Evolutionary conservation across 2,113 vertebrate genomes (phyloP).

Genomic region (Pundamilia nyererei): DNA sequence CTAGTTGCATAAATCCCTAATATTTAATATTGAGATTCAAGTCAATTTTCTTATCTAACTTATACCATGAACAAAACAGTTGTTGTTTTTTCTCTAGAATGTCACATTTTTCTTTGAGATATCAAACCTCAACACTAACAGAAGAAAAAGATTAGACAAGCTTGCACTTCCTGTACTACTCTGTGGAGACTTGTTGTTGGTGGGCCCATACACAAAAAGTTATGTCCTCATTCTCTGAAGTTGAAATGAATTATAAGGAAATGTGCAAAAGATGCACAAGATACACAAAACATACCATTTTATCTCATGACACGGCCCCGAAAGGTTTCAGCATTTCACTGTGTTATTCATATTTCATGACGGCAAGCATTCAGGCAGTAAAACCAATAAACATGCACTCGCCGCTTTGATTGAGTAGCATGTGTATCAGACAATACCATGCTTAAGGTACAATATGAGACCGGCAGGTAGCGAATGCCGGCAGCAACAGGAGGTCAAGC

Average conservation of each 20-base stretch:
- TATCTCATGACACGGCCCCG: neutral
- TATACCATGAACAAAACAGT: neutral
- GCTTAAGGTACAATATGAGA: constrained; percentile 25
- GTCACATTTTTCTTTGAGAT: neutral
- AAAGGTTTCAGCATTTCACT: neutral
- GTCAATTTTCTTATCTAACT: neutral
- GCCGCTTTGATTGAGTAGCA: neutral
- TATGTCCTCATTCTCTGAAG: neutral
- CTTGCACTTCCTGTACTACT: neutral
- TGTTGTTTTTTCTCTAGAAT: neutral
- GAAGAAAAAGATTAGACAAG: neutral
- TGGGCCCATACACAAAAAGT: neutral
- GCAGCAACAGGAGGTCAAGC: constrained; percentile 3
- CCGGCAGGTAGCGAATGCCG: neutral
- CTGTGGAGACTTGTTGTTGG: neutral
- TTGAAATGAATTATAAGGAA: neutral
- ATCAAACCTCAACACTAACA: neutral
- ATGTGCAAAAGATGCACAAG: neutral
- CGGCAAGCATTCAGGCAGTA: neutral
- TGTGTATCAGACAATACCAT: neutral
- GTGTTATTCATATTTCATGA: neutral
- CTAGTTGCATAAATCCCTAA: neutral
- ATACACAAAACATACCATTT: neutral
- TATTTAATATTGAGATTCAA: neutral
- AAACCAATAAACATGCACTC: constrained; percentile 6